Evolutionary conservation across 2,113 vertebrate genomes (phyloP), one percentile per base, ranked within the genome.

Genomic region (Plotosus lineatus): DNA sequence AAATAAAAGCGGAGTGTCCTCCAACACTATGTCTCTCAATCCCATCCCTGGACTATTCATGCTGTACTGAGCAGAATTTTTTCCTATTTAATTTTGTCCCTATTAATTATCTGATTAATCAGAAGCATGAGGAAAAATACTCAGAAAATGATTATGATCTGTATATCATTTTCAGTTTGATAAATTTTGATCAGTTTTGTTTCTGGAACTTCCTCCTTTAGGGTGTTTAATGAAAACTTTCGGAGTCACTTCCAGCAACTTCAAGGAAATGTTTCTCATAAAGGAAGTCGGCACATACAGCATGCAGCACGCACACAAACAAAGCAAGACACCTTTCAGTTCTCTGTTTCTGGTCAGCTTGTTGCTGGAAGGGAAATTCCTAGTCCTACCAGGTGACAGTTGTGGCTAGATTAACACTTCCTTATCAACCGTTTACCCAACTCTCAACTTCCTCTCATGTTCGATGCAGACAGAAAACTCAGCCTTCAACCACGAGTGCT

Each of bases 201-300:
- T 31, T 71, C 2, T 17, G 46, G 48, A 80, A 84, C 53, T 80
- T 80, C 63, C 42, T 74, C 56, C 55, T 65, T 66, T 3, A 46
- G 26, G 71, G 42, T 56, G 48, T 73, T 56, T 73, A 55, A 51
- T 50, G 66, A 53, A 77, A 33, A 76, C 60, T 40, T 44, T 56
- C 75, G 46, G 60, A 80, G 55, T 9, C 36, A 23, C 69, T 85
- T 84, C 86, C 90, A 86, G 85, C 79, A 82, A 73, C 48, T 78
- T 90, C 87, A 86, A 91, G 91, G 91, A 91, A 92, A 90, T 83
- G 61, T 84, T 86, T 91, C 86, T 89, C 74, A 83, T 81, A 79
- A 86, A 90, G 89, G 88, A 92, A 90, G 87, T 84, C 23, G 61
- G 75, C 40, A 82, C 28, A 79, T 68, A 55, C 71, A 56, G 69